Evolutionary conservation across 2,888 invertebrate species (phyloP).

Genomic region (Hirudinaria manillensis): DNA sequence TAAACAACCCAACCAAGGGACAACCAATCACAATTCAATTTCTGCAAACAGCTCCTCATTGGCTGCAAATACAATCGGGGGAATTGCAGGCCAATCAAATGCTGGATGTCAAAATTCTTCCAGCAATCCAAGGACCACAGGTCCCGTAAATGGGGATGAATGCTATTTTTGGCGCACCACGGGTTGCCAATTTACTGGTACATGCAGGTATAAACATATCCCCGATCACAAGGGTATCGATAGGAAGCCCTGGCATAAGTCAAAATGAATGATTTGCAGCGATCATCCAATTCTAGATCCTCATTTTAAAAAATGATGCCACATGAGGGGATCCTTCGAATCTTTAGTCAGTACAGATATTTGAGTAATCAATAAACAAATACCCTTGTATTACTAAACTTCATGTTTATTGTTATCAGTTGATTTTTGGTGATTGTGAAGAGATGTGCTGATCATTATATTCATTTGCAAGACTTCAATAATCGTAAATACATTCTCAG

Average conservation of each 20-base stretch:
- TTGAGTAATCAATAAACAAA: neutral
- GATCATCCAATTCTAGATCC: neutral
- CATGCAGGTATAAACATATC: slow-evolving; percentile 54
- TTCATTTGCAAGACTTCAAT: no score
- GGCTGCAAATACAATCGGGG: neutral
- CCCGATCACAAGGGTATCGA: slow-evolving; percentile 55
- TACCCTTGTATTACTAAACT: slow-evolving; percentile 21
- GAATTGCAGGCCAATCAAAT: neutral
- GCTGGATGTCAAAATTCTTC: neutral
- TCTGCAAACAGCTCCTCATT: slow-evolving; percentile 8
- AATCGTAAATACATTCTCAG: no score
- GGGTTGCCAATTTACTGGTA: slow-evolving; percentile 55
- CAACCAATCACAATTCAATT: slow-evolving; percentile 3
- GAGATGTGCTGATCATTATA: slow-evolving; percentile 16
- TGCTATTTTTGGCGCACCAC: slow-evolving; percentile 58
- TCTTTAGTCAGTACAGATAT: neutral
- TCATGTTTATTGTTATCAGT: slow-evolving; percentile 17
- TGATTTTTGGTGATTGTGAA: slow-evolving; percentile 14
- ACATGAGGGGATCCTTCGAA: neutral
- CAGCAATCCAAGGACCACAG: slow-evolving; percentile 39
- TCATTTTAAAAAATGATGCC: neutral
- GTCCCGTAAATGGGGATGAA: slow-evolving; percentile 56
- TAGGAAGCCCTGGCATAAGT: slow-evolving; percentile 55
- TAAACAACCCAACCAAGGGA: neutral
- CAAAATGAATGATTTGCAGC: slow-evolving; percentile 24